These are phyloP conservation scores for Eupithecia tripunctaria DNA, from an alignment of 2,888 invertebrate genomes.

Conservation along the genomic window DNA sequence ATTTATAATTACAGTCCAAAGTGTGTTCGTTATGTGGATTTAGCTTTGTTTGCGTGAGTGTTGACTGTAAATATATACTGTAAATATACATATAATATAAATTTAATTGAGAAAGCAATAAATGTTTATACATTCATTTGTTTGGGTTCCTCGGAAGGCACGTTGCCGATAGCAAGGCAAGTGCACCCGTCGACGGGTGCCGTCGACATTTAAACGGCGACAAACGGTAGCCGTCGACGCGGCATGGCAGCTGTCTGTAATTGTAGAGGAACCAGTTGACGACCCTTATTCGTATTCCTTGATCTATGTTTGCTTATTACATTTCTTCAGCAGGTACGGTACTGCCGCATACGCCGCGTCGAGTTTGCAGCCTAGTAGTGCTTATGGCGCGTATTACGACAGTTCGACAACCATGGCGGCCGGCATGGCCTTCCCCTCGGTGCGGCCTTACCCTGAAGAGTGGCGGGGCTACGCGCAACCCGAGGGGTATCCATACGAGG, in stretches of 20 bases:
- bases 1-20: not conserved
- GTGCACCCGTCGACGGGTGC: no score
- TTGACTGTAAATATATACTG: no score
- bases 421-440: constrained; percentile 82
- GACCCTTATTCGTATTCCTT: not conserved
- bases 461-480: constrained; percentile 79
- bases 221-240: no score
- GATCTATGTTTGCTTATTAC: not conserved
- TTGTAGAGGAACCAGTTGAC: no score
- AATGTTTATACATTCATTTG: not conserved
- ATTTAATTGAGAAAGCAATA: not conserved
- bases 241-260: no score
- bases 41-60: not conserved
- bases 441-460: constrained; percentile 74
- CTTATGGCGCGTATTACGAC: constrained; percentile 76
- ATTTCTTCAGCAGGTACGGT: constrained; percentile 64
- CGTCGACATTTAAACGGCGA: no score
- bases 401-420: constrained; percentile 73
- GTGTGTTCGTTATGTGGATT: not conserved
- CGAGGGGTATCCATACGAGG: constrained; percentile 82
- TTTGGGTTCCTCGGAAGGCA: no score
- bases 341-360: constrained; percentile 67
- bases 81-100: no score
- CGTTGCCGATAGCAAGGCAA: no score
- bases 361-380: constrained; percentile 73